Evolutionary conservation across 2,888 invertebrate species (phyloP).

Genomic region (Pandemis cinnamomeana): DNA sequence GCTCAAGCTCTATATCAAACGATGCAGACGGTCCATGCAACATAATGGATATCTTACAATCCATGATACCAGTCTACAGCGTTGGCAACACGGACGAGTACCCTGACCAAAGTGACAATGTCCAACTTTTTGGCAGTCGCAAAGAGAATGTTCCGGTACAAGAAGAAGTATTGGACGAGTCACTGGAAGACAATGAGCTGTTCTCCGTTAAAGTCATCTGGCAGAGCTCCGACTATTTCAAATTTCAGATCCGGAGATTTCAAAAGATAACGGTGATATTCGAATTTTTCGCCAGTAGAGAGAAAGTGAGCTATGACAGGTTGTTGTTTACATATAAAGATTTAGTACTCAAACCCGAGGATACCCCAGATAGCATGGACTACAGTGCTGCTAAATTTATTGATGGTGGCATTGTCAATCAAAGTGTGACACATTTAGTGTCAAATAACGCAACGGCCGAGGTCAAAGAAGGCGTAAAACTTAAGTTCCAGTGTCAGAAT

Average conservation of each 20-base stretch:
- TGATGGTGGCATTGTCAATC: constrained; percentile 71
- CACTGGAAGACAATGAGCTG: constrained; percentile 70
- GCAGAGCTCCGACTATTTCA: constrained; percentile 69
- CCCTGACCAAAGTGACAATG: constrained; percentile 59
- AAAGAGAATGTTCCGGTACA: constrained; percentile 48
- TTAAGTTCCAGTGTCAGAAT: constrained; percentile 78
- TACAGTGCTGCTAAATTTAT: constrained; percentile 77
- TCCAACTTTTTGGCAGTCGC: constrained; percentile 58
- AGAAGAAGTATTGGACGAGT: constrained; percentile 53
- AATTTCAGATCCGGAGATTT: constrained; percentile 69
- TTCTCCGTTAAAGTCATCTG: constrained; percentile 77
- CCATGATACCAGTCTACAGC: constrained; percentile 55
- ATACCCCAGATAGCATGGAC: constrained; percentile 72
- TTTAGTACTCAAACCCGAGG: constrained; percentile 65
- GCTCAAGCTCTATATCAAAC: constrained; percentile 5
- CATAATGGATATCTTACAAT: constrained; percentile 7
- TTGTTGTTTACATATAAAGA: constrained; percentile 73
- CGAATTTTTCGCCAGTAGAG: constrained; percentile 66
- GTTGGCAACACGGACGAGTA: constrained; percentile 73
- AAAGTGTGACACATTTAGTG: constrained; percentile 56
- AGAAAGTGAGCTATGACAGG: constrained; percentile 62
- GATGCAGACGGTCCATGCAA: not conserved
- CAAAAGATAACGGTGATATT: constrained; percentile 74
- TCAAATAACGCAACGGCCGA: constrained; percentile 33
- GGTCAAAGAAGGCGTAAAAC: constrained; percentile 55